Evolutionary conservation across 2,797 vertebrate genomes (phyloP), one percentile per base, ranked within the genome.

Genomic region (Syndactyla subalaris): DNA sequence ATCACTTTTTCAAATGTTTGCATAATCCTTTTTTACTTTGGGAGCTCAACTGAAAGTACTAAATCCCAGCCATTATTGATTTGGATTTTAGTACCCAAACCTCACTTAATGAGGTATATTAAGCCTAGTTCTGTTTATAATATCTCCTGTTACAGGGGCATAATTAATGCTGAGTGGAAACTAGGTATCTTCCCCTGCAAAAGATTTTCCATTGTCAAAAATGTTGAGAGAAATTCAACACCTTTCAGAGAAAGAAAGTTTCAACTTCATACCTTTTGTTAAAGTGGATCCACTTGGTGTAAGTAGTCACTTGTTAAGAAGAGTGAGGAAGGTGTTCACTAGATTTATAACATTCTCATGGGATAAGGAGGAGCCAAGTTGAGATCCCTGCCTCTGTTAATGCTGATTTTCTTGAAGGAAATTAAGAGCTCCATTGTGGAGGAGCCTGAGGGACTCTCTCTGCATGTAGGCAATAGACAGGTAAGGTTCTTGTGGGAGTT

Each of bases 51-150:
- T 81, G 27, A 70, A 85, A 72, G 7, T 77, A 68, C 12, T 77
- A 90, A 74, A 88, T 73, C 34, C 24, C 72, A 70, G 10, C 5
- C 49, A 68, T 49, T 48, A 43, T 65, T 65, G n/a, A 26, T 83
- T 85, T 91, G 68, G 67, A 80, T 88, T 93, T 91, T 54, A 76
- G 54, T 83, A 58, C 46, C 26, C n/a, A 95, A 49, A 72, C 30
- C 20, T 57, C 66, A 22, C 9, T 75, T 81, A 58, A 72, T 46
- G 62, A 68, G 45, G 34, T 65, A 26, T 74, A 68, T 75, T 61
- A 89, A 88, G 54, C 12, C 14, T 80, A 30, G 51, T 79, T 85
- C 68, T 92, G 12, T 21, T 83, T 76, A 66, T 77, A 7, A 2
- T 71, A 55, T 78, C 36, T 84, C 32, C 27, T 61, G 7, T 68